phyloP scores from a whole-genome alignment of 2,797 vertebrate genomes.

The Tapera naevia region DNA sequence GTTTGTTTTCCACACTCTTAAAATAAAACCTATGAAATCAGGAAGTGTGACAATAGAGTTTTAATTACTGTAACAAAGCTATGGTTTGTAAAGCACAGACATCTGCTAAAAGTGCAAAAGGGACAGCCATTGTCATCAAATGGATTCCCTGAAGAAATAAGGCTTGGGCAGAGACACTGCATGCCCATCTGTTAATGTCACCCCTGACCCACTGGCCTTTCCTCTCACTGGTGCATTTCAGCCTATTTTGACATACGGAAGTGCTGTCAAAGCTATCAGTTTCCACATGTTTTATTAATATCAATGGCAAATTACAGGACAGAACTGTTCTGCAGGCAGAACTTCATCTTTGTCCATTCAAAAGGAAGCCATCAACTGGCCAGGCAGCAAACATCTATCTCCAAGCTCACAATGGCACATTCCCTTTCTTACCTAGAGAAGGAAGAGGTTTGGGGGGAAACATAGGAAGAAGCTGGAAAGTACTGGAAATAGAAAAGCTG shows the following conservation, averaged over 20 bases:
- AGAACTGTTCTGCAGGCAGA: neutral
- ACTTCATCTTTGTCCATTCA: neutral
- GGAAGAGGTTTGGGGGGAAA: neutral
- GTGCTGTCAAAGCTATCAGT: neutral
- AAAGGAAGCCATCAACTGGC: neutral
- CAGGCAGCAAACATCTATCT: neutral
- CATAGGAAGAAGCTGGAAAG: neutral
- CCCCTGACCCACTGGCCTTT: neutral
- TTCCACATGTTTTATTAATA: neutral
- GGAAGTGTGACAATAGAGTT: neutral
- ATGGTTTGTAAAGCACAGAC: neutral
- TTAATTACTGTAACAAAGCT: slow-evolving; percentile 1
- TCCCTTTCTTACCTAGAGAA: neutral
- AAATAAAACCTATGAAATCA: neutral
- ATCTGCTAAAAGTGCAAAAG: neutral
- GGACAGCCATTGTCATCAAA: neutral
- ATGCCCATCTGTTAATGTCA: neutral
- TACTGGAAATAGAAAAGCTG: neutral
- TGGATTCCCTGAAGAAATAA: neutral
- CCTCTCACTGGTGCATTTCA: neutral
- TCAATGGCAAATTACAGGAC: neutral
- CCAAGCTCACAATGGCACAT: neutral
- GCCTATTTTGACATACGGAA: neutral
- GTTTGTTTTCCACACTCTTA: neutral
- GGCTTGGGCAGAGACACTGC: neutral